Evolutionary conservation across 2,888 invertebrate species (phyloP), one percentile per base, ranked within the genome.

Genomic region (Agriopis marginaria): DNA sequence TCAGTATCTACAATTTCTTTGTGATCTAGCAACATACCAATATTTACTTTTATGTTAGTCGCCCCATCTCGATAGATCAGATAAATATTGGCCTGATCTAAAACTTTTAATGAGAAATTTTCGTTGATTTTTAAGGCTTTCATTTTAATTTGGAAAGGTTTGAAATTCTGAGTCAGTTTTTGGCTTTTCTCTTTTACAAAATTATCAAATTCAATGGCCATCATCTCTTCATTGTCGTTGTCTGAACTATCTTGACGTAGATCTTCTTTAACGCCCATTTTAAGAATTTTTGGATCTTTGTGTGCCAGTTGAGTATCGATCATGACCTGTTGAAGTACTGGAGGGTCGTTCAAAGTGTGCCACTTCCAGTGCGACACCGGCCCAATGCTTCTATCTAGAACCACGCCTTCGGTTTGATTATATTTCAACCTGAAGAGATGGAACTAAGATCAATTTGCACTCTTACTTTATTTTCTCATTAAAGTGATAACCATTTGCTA

Each of bases 91-190:
- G 92, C 89, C 78, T 94, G 93, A 68, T 94, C 93, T 47, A 93
- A 74, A 3, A 94, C 85, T 79, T 84, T 88, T 8, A 94, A 73
- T 12, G 93, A 91, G 77, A 94, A 93, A 69, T 91, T 70, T 66
- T 92, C 89, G 71, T 93, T 93, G n/a, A 94, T 91, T 75, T 92
- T 93, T 32, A 94, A 74, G 6, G 91, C 91, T 77, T 93, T 94
- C 90, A 89, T 92, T 83, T 85, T 92, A 49, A 93, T 92, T 81
- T 93, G 91, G 75, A 90, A 93, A 0, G 91, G 92, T 72, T 91
- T 45, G 12, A 45, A 45, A 45, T 10, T 45, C 12, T 45, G 45
- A 12, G 1, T 11, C 11, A 45, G 12, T 11, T 45, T 45, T 5
- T 12, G 45, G 11, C 45, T 45, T 45, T 45, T 45, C 10, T 12